Evolutionary conservation across 1,140 invertebrate species (phyloP), one percentile per base, ranked within the genome.

Genomic region (Apis cerana): DNA sequence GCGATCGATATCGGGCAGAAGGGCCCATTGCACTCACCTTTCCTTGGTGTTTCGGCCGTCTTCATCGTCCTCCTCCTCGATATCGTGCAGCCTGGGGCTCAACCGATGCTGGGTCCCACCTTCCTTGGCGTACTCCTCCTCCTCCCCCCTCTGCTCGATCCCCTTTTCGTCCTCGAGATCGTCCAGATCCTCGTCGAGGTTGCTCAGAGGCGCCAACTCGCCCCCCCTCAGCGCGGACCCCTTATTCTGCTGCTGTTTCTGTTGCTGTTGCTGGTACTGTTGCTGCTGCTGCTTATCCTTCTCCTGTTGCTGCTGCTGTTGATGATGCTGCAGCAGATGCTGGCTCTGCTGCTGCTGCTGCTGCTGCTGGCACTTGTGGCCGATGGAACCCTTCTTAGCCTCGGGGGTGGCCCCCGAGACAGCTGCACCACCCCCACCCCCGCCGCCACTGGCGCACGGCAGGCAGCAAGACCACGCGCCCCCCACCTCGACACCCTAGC

Each of bases 31-130:
- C 62, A 92, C 91, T 91, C 76, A 94, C 94, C 93, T 91, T 80
- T 92, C 92, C 75, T 88, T 91, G n/a, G 84, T 91, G 76, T 92
- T 90, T n/a, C 92, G 92, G 74, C 93, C 85, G 71, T 94, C 93
- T 70, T 94, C 93, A 89, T 95, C 95, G 84, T 95, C 94, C 86
- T 95, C 94, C 70, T 95, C 94, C 85, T 95, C 94, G 78, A 95
- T 95, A 75, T 95, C 95, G 89, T 95, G 94, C 19, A 95, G 89
- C 61, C 93, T 86, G 19, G 93, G 93, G 56, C 92, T 94, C n/a
- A 94, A 90, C 9, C 93, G 83, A 61, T 93, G 92, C 72, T 94
- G 94, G 10, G 91, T 91, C 17, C 90, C 88, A 7, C 91, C 91
- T 33, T 93, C 93, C 33, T 83, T 87, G 1, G 84, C 82, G 50